Evolutionary conservation across 2,113 vertebrate genomes (phyloP).

Genomic region (Aythya baeri): DNA sequence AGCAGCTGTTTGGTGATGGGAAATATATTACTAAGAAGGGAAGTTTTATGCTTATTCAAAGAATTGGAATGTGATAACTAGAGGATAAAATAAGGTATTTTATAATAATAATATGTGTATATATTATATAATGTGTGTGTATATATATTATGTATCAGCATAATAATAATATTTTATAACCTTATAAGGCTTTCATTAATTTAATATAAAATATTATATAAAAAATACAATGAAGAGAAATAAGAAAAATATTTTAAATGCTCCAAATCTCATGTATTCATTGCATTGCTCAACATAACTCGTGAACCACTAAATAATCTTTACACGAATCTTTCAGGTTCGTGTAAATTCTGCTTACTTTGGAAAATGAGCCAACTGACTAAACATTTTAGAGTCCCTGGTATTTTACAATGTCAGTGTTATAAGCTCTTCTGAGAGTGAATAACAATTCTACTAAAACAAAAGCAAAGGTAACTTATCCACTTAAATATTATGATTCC

Average conservation of each 20-base stretch:
- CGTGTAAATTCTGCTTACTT: slow-evolving; percentile 8
- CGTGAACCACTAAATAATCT: not conserved
- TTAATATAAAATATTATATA: not conserved
- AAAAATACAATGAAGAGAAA: not conserved
- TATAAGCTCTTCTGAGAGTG: not conserved
- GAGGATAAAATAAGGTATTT: not conserved
- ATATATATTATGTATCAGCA: too few species aligned
- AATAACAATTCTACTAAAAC: not conserved
- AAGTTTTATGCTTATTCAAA: not conserved
- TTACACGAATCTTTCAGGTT: slow-evolving; percentile 11
- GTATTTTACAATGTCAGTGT: not conserved
- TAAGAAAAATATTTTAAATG: slow-evolving; percentile 19
- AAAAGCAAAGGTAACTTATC: not conserved
- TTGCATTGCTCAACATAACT: slow-evolving; percentile 12
- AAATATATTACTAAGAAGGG: not conserved
- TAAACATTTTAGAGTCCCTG: slow-evolving; percentile 1
- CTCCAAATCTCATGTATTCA: not conserved
- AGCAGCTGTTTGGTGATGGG: not conserved
- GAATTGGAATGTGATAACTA: not conserved
- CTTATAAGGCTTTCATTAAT: not conserved
- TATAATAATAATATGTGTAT: too few species aligned
- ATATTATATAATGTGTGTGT: too few species aligned
- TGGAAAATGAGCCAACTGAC: slow-evolving; percentile 23
- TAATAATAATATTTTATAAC: not conserved
- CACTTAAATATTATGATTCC: not conserved